Percentiles rank a stretch among this genome's conserved stretches.
These are phyloP conservation scores for Gymnobelideus leadbeateri DNA, from an alignment of 2,113 vertebrate genomes.

Conservation along the genomic window DNA sequence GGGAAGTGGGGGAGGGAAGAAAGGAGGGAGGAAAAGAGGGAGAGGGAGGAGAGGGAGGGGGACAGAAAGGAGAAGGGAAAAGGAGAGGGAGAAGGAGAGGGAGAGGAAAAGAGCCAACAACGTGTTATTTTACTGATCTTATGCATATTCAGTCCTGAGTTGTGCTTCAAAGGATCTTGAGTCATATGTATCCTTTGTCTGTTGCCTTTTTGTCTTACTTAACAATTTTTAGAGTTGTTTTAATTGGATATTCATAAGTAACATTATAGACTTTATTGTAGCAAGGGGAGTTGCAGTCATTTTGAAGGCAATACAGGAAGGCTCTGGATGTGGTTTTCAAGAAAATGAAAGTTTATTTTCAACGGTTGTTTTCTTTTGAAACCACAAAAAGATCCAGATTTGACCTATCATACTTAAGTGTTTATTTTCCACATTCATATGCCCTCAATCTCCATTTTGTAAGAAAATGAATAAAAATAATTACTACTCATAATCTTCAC, in stretches of 20 bases:
- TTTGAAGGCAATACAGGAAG: slow-evolving; percentile 58
- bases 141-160: not conserved
- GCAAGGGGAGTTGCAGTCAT: slow-evolving; percentile 35
- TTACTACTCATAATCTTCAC: not conserved
- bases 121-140: not conserved
- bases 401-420: not conserved
- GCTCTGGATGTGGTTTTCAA: slow-evolving; percentile 44
- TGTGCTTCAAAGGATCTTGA: not conserved
- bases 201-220: not conserved
- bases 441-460: not conserved
- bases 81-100: no score
- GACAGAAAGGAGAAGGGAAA: no score
- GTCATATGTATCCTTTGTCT: not conserved
- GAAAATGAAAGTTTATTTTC: not conserved
- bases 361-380: slow-evolving; percentile 34
- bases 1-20: not conserved
- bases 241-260: not conserved
- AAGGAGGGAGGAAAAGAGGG: no score
- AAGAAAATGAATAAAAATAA: not conserved
- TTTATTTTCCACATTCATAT: not conserved
- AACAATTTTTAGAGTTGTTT: slow-evolving; percentile 45
- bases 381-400: not conserved
- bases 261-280: not conserved
- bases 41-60: no score
- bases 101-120: not conserved